Conservation (phyloP, 2,113 vertebrate genomes). For the Callopanchax toddi region DNA sequence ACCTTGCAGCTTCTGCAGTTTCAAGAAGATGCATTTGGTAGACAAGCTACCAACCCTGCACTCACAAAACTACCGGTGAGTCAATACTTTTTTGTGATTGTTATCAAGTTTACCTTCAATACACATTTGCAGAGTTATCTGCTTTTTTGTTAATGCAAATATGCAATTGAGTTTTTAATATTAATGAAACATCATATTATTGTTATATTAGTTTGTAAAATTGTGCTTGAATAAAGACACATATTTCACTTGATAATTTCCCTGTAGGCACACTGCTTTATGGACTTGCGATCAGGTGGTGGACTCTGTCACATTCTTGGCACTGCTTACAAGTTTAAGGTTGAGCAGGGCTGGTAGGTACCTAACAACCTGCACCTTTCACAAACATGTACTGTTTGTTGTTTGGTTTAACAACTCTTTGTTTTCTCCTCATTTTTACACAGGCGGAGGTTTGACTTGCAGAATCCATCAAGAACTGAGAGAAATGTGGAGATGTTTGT, state of each 20-base stretch:
- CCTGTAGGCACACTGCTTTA: conserved; percentile 90
- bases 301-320: conserved; percentile 96
- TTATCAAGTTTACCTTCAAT: neutral
- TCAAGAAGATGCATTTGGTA: conserved; percentile 95
- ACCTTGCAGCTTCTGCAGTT: conserved; percentile 96
- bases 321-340: conserved; percentile 95
- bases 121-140: neutral
- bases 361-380: neutral
- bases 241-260: neutral
- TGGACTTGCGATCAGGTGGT: conserved; percentile 92
- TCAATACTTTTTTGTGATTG: conserved; percentile 37
- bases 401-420: neutral
- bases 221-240: neutral
- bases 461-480: conserved; percentile 94
- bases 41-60: conserved; percentile 86
- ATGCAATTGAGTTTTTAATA: rapidly evolving
- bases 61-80: conserved; percentile 97
- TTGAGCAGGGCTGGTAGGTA: conserved; percentile 96
- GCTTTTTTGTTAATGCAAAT: neutral
- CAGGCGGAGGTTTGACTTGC: conserved; percentile 95
- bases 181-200: neutral
- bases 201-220: neutral
- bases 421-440: conserved; percentile 45
- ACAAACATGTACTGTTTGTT: neutral
- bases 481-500: conserved; percentile 97